Evolutionary conservation across 2,797 vertebrate species (phyloP).

Genomic region (Lutjanus argentimaculatus): DNA sequence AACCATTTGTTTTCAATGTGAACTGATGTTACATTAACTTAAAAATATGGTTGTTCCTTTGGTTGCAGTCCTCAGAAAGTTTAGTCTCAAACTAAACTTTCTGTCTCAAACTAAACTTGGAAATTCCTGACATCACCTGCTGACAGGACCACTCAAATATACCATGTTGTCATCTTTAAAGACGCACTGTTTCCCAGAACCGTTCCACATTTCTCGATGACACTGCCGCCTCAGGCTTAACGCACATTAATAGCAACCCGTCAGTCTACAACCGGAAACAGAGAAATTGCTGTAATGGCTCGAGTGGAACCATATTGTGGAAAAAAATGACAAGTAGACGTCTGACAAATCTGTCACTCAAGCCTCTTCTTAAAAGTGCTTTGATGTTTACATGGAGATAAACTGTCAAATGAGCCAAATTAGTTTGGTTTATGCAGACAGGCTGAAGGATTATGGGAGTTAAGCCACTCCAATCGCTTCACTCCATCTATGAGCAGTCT

Average conservation of each 20-base stretch:
- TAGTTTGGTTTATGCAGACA: slow-evolving; percentile 59
- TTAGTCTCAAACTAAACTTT: slow-evolving; percentile 5
- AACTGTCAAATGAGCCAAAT: slow-evolving; percentile 68
- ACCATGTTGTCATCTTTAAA: slow-evolving; percentile 15
- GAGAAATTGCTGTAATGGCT: slow-evolving; percentile 32
- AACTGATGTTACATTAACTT: no score
- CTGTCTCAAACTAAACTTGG: background rate
- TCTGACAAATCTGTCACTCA: slow-evolving; percentile 53
- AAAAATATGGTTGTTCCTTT: background rate
- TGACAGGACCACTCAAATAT: background rate
- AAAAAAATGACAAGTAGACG: slow-evolving; percentile 20
- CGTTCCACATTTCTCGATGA: slow-evolving; percentile 24
- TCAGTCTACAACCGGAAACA: slow-evolving; percentile 40
- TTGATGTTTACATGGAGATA: slow-evolving; percentile 60
- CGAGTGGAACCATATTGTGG: slow-evolving; percentile 15
- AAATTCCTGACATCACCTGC: slow-evolving; percentile 4
- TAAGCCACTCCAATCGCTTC: slow-evolving; percentile 57
- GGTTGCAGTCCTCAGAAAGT: background rate
- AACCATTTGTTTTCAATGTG: no score
- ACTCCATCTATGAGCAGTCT: slow-evolving; percentile 47
- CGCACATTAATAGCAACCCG: slow-evolving; percentile 44
- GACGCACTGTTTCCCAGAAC: slow-evolving; percentile 10
- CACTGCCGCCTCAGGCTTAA: slow-evolving; percentile 25
- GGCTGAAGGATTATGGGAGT: slow-evolving; percentile 67
- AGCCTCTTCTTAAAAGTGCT: slow-evolving; percentile 38